Base-by-base conservation (phyloP, 1,140 invertebrate genomes). In the Hylyphantes graminicola region DNA sequence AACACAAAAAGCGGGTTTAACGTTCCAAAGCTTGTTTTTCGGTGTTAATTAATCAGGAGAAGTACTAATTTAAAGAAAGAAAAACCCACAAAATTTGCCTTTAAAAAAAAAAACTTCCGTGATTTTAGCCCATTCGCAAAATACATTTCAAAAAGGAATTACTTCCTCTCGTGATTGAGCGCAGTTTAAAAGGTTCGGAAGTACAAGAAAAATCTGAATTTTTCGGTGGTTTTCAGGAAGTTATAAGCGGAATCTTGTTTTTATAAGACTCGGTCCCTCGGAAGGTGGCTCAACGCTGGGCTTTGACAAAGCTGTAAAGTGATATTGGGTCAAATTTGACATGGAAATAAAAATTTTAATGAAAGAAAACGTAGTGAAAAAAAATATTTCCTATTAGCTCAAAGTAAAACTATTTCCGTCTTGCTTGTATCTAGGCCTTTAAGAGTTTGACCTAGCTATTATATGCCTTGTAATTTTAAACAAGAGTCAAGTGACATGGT, bases 81-180 rank as follows among this genome's bases (percentile, higher is more conserved):
- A 50, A 9, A 61, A 61, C 12, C 12, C 57, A 61, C 57, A 17
- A 61, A 61, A 61, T 17, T 17, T 12, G 1, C 12, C 12, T 12
- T 17, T 15, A 61, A 1, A 61, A 61, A 67, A 35, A 35, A 17
- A 19, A 19, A 10, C 63, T 81, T 81, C 19, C 67, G 67, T 81
- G 67, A 63, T 81, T 54, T 73, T 54, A 54, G 3, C 48, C 57
- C 57, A 63, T 81, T 81, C 55, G 8, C 10, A 59, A 61, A 73
- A 81, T 72, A 54, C 35, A 73, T 15, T 15, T 7, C n/a, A 51
- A 61, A 81, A 72, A 61, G 79, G 70, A 81, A 81, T 81, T 64
- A 53, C 57, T 73, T 81, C 73, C 55, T 81, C 63, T 19, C 67
- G 79, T 81, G 79, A 73, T 64, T 35, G 54, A 53, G 15, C 10